Conservation (phyloP, 1,140 invertebrate genomes). For the Wasmannia auropunctata region DNA sequence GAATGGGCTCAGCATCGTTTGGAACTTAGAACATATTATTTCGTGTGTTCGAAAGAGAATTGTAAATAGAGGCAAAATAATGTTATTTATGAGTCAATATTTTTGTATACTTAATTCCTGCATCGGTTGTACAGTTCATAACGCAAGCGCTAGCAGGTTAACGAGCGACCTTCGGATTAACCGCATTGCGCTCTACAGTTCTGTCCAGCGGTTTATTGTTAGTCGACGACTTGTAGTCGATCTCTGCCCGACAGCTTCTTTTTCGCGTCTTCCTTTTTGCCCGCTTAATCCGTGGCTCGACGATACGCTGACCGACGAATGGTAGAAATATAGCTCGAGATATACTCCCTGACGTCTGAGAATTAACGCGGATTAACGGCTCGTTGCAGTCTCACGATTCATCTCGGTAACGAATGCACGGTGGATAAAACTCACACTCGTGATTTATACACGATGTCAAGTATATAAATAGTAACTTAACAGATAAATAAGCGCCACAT, state of each 20-base stretch:
- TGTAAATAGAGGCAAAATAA: background rate
- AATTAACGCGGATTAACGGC: slow-evolving; percentile 68
- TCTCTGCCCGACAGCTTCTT: background rate
- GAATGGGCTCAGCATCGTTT: background rate
- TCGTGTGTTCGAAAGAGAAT: background rate
- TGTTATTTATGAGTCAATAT: background rate
- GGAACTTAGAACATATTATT: no score
- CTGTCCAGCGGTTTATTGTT: slow-evolving; percentile 34
- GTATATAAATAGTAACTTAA: background rate
- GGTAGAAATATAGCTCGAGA: slow-evolving; percentile 12
- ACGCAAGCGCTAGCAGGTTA: background rate
- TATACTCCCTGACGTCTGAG: slow-evolving; percentile 36
- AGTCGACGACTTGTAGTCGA: slow-evolving; percentile 20
- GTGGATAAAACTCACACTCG: background rate
- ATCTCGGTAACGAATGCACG: background rate
- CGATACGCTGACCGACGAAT: slow-evolving; percentile 20
- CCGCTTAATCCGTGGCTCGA: slow-evolving; percentile 7
- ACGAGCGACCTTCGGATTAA: slow-evolving; percentile 32
- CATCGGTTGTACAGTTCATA: background rate
- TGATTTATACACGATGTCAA: background rate
- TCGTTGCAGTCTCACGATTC: background rate
- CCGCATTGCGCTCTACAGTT: background rate
- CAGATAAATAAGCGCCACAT: background rate
- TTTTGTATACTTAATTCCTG: background rate
- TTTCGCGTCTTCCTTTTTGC: slow-evolving; percentile 11